Evolutionary conservation across 2,888 invertebrate genomes (phyloP).

Genomic region (Habrosyne pyritoides): DNA sequence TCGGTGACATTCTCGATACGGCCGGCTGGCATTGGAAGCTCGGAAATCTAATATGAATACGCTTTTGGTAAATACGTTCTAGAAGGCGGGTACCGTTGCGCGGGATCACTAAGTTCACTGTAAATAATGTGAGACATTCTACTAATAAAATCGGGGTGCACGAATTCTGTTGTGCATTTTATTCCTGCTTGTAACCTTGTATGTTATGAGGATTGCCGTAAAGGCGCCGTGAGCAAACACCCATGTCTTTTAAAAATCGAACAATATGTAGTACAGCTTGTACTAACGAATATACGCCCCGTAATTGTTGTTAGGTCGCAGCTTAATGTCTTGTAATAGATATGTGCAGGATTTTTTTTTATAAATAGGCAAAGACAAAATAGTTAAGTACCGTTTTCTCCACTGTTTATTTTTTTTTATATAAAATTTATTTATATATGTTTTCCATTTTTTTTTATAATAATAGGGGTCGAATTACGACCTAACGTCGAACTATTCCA

Average conservation of each 20-base stretch:
- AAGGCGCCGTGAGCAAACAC: slow-evolving; percentile 7
- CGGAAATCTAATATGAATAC: slow-evolving; percentile 82
- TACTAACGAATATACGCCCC: neutral
- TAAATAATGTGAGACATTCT: slow-evolving; percentile 59
- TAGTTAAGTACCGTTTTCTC: too few relatives aligned
- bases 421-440: too few relatives aligned
- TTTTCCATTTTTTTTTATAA: too few relatives aligned
- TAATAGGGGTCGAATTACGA: too few relatives aligned
- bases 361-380: too few relatives aligned
- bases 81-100: slow-evolving; percentile 58
- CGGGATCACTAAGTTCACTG: slow-evolving; percentile 51
- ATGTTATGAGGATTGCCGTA: slow-evolving; percentile 7
- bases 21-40: slow-evolving; percentile 68
- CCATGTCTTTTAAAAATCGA: neutral
- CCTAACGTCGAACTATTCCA: too few relatives aligned
- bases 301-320: too few relatives aligned
- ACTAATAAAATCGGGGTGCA: slow-evolving; percentile 53
- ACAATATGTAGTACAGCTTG: neutral
- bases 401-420: too few relatives aligned
- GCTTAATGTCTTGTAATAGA: too few relatives aligned
- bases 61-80: slow-evolving; percentile 71
- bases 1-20: slow-evolving; percentile 74
- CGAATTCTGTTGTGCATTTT: slow-evolving; percentile 9
- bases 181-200: slow-evolving; percentile 5
- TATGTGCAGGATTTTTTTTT: too few relatives aligned